Evolutionary conservation across 2,888 invertebrate species (phyloP).

Genomic region (Tachina fera): DNA sequence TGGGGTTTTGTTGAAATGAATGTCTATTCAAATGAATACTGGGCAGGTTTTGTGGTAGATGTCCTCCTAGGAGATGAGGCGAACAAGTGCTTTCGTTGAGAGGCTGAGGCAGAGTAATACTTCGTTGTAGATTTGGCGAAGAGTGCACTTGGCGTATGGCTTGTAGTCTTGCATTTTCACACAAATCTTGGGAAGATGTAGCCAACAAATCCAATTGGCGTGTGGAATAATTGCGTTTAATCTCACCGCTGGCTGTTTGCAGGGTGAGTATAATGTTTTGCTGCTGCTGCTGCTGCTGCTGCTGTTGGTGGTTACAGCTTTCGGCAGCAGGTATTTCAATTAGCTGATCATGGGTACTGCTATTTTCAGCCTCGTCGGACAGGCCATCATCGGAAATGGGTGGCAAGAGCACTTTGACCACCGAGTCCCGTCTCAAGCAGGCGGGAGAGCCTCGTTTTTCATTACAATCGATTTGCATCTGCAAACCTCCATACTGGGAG

Average conservation of each 20-base stretch:
- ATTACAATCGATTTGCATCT: constrained; percentile 81
- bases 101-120: constrained; percentile 75
- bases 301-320: constrained; percentile 32
- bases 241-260: constrained; percentile 81
- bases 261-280: constrained; percentile 79
- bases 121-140: constrained; percentile 82
- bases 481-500: constrained; percentile 80
- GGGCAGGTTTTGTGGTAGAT: constrained; percentile 62
- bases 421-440: constrained; percentile 80
- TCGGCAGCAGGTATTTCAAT: constrained; percentile 74
- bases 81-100: constrained; percentile 75
- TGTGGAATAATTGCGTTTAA: constrained; percentile 82
- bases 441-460: constrained; percentile 76
- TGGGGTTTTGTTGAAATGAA: constrained; percentile 55
- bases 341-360: constrained; percentile 56
- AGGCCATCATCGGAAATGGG: constrained; percentile 79
- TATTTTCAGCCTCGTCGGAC: constrained; percentile 75
- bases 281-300: constrained; percentile 60
- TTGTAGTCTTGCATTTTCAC: constrained; percentile 75
- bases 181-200: constrained; percentile 80
- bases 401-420: constrained; percentile 79
- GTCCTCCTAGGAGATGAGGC: constrained; percentile 77
- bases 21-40: constrained; percentile 70
- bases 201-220: constrained; percentile 80
- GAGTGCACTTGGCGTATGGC: constrained; percentile 82